Percentiles rank a stretch among this genome's conserved stretches.
phyloP scores from a whole-genome alignment of 1,140 invertebrate species.

The Drosophila arawakana region DNA sequence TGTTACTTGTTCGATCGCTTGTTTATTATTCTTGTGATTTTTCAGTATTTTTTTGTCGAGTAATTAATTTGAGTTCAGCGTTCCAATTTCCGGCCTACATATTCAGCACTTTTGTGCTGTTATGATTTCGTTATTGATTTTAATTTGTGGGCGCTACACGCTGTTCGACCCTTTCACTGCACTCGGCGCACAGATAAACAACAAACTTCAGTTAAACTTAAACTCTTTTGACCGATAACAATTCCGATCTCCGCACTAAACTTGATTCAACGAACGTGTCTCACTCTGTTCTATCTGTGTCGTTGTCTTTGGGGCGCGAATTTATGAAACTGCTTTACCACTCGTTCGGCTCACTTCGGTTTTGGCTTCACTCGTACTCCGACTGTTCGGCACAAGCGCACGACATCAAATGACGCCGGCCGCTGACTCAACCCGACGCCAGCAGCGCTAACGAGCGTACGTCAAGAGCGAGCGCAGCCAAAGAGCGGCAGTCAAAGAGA shows the following conservation, averaged over 20 bases:
- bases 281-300: slow-evolving; percentile 20
- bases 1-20: slow-evolving; percentile 41
- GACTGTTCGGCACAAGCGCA: slow-evolving; percentile 53
- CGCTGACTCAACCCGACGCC: neutral
- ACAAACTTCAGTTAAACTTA: slow-evolving; percentile 12
- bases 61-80: slow-evolving; percentile 67
- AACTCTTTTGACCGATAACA: slow-evolving; percentile 28
- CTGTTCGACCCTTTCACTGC: slow-evolving; percentile 6
- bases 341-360: slow-evolving; percentile 25
- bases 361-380: slow-evolving; percentile 8
- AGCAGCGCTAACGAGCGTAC: slow-evolving; percentile 15
- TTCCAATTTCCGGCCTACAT: slow-evolving; percentile 58
- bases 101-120: slow-evolving; percentile 68
- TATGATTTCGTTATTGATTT: slow-evolving; percentile 36
- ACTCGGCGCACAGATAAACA: slow-evolving; percentile 12
- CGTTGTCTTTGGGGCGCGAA: slow-evolving; percentile 31
- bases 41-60: slow-evolving; percentile 62
- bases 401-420: slow-evolving; percentile 51
- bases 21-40: slow-evolving; percentile 68
- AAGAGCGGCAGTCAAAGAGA: slow-evolving; percentile 39
- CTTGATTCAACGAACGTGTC: slow-evolving; percentile 34
- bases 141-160: slow-evolving; percentile 10
- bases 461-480: neutral
- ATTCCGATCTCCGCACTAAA: slow-evolving; percentile 39
- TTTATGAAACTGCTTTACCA: slow-evolving; percentile 42